Evolutionary conservation across 2,113 vertebrate genomes (phyloP), one percentile per base, ranked within the genome.

Genomic region (Crotalus horridus): DNA sequence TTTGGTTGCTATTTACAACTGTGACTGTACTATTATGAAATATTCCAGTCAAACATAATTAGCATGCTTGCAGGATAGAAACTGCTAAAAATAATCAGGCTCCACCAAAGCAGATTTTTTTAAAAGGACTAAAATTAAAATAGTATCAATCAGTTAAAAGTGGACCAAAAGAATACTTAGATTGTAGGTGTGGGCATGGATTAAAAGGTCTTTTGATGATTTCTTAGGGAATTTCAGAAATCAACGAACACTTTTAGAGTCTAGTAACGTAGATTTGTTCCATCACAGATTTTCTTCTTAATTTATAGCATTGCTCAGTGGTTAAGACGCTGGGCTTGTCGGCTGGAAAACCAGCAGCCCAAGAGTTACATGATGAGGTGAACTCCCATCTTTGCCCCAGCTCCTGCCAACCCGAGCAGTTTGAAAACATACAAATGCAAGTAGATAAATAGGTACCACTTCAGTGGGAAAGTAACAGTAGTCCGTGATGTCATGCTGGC

Each of bases 141-240:
- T 81, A 81, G 74, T 43, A 81, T 81, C 33, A 81, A 21, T 8
- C 33, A 81, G 4, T 81, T 81, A 43, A 81, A 81, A 43, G 7
- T 43, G 33, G 64, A 24, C 15, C 48, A 64, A 69, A 33, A 33
- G 7, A 51, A 13, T 29, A 13, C 13, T 29, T 12, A 20, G 17
- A 17, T 21, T 53, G 4, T 10, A 69, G 89, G 7, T 56, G 17
- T 56, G n/a, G n/a, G 1, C 54, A 33, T 88, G 12, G 61, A 48
- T n/a, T 51, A 9, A 4, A 33, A 53, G n/a, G 12, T 8, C 46
- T 33, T 90, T n/a, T 20, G 89, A 48, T 10, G 9, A 89, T 1
- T 61, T 74, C 96, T 91, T 92, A 94, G 96, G 96, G 29, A 91
- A 91, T 6, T 88, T 92, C 89, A 93, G 89, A 93, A 0, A 85